Percentiles rank a stretch among this genome's conserved stretches.
Evolutionary conservation across 2,888 invertebrate species (phyloP).

Genomic region (Drosophila fulvimacula): DNA sequence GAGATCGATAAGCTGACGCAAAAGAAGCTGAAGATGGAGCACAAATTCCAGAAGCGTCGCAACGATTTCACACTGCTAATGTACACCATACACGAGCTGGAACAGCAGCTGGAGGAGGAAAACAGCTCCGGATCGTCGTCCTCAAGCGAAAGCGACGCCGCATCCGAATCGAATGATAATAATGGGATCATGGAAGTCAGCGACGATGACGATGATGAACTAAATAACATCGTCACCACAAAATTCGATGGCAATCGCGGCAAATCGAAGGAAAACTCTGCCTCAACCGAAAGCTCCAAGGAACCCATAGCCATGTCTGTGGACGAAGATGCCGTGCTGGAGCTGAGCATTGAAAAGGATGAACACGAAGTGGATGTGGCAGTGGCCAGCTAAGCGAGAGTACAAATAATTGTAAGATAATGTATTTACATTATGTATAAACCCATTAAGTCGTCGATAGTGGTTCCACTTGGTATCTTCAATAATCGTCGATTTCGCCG

Average conservation of each 20-base stretch:
- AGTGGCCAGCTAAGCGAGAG: slow-evolving; percentile 50
- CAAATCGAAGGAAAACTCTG: slow-evolving; percentile 54
- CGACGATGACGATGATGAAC: slow-evolving; percentile 73
- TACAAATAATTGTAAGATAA: slow-evolving; percentile 1
- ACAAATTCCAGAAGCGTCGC: slow-evolving; percentile 91
- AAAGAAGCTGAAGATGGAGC: slow-evolving; percentile 90
- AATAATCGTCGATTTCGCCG: no score
- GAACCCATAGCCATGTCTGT: slow-evolving; percentile 76
- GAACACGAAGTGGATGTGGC: slow-evolving; percentile 72
- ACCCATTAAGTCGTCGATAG: neutral
- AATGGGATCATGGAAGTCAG: slow-evolving; percentile 75
- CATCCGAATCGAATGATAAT: slow-evolving; percentile 55
- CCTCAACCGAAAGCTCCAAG: slow-evolving; percentile 72
- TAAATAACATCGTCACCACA: slow-evolving; percentile 45
- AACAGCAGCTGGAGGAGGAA: slow-evolving; percentile 91
- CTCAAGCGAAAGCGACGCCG: slow-evolving; percentile 68
- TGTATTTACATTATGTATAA: slow-evolving; percentile 1
- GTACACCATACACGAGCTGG: slow-evolving; percentile 93
- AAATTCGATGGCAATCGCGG: slow-evolving; percentile 54
- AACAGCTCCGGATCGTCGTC: slow-evolving; percentile 86
- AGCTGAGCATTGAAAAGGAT: slow-evolving; percentile 81
- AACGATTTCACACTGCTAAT: slow-evolving; percentile 96
- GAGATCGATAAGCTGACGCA: slow-evolving; percentile 90
- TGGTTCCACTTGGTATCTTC: no score
- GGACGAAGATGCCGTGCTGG: slow-evolving; percentile 81